Evolutionary conservation across 2,113 vertebrate genomes (phyloP), one percentile per base, ranked within the genome.

Genomic region (Cervus canadensis): DNA sequence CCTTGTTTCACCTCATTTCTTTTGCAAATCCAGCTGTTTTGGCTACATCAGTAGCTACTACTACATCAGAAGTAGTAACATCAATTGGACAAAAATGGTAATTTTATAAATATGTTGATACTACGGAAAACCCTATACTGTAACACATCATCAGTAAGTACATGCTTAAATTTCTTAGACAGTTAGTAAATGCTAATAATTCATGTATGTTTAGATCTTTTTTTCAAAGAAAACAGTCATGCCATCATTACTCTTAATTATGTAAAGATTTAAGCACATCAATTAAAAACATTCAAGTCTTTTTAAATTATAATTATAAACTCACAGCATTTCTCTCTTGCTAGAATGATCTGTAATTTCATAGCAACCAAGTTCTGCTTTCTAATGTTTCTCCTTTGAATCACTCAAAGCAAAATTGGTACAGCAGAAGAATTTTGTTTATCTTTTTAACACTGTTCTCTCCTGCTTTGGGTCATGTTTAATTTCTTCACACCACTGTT

Each of bases 401-500:
- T 92, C 45, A 85, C 40, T 92, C 26, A 43, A 59, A 40, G n/a
- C 15, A 79, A 87, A 91, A 45, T 40, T 87, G 45, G 36, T 60
- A 83, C 1, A 88, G 74, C 33, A 74, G 14, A 92, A 74, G 33
- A 9, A 16, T 60, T 88, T 86, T 82, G 64, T 94, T 94, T 90
- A 78, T 87, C 48, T 87, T 89, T 85, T 16, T 12, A 40, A 10
- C 9, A 67, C 59, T 94, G 21, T 90, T 82, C 86, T 85, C 21
- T 56, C 30, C 15, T 87, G 56, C 16, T 79, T 74, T 7, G 6
- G 64, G 23, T 96, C 28, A 48, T 81, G 28, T 96, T 97, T 95
- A 95, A 96, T 95, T 95, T 98, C 84, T 91, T 79, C 74, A 92
- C 25, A 93, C 2, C n/a, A n/a, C 67, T 88, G 26, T 97, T 78